Conservation (phyloP, 2,113 vertebrate species). For the Phaethon lepturus region DNA sequence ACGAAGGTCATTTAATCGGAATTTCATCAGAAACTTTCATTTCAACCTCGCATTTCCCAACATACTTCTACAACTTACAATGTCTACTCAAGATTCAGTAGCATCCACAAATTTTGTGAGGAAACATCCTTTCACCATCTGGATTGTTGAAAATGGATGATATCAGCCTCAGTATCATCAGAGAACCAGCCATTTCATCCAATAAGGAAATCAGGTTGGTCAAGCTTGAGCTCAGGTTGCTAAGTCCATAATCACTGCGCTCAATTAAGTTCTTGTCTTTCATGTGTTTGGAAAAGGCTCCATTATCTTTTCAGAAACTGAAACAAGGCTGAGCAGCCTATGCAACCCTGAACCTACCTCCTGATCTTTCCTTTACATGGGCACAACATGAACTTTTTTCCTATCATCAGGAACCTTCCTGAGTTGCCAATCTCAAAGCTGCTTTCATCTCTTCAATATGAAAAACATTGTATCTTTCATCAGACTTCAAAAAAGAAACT, state of each 20-base stretch:
- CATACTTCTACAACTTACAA: background rate
- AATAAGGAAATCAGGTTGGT: background rate
- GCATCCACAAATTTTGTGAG: background rate
- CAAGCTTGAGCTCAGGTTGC: background rate
- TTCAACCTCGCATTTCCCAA: background rate
- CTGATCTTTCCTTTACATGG: background rate
- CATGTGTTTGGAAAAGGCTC: fast-evolving
- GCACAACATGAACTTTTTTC: background rate
- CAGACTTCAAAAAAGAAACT: background rate
- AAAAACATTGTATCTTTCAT: background rate
- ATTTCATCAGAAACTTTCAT: background rate
- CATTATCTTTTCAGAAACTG: background rate
- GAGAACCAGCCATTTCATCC: background rate
- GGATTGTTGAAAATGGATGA: background rate
- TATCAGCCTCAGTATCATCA: background rate
- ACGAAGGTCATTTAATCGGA: background rate
- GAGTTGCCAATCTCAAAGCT: background rate
- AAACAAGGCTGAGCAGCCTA: background rate
- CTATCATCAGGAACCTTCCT: background rate
- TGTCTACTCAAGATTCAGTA: background rate
- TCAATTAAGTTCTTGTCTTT: background rate
- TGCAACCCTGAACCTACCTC: background rate
- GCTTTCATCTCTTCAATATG: background rate
- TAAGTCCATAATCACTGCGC: background rate
- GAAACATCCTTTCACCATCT: background rate